These are phyloP conservation scores for Semotilus atromaculatus DNA, from an alignment of 2,797 vertebrate species.

Conservation along the genomic window DNA sequence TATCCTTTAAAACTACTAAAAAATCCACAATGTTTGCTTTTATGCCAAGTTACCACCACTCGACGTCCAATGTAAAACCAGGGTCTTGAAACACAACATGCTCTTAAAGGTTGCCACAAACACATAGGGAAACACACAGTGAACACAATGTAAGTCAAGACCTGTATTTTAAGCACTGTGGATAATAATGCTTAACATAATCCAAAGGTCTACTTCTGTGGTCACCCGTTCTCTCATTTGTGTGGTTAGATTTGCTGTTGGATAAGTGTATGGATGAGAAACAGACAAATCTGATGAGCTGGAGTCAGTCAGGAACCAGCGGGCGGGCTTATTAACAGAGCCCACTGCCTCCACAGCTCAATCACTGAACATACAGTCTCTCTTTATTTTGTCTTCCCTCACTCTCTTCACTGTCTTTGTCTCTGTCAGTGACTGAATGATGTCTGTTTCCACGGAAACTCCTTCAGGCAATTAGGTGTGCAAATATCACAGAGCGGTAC, in stretches of 20 bases:
- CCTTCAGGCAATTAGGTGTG: slow-evolving; percentile 52
- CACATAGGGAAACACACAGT: not conserved
- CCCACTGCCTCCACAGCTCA: slow-evolving; percentile 33
- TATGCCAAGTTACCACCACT: not conserved
- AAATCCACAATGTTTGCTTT: no score
- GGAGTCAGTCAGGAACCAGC: slow-evolving; percentile 3
- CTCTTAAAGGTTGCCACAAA: slow-evolving; percentile 17
- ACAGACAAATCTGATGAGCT: slow-evolving; percentile 14
- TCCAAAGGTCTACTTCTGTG: slow-evolving; percentile 30
- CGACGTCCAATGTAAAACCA: not conserved
- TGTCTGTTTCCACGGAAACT: slow-evolving; percentile 55
- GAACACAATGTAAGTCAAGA: not conserved
- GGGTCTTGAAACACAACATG: not conserved
- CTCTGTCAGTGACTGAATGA: slow-evolving; percentile 30
- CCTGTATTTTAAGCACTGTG: not conserved
- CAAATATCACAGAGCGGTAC: slow-evolving; percentile 52
- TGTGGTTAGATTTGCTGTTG: slow-evolving; percentile 27
- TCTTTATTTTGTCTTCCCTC: slow-evolving; percentile 25
- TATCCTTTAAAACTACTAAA: no score
- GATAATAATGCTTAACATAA: slow-evolving; percentile 25
- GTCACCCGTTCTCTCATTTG: slow-evolving; percentile 35
- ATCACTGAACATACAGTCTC: slow-evolving; percentile 27
- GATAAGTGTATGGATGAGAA: slow-evolving; percentile 33
- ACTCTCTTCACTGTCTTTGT: slow-evolving; percentile 24
- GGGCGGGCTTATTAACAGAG: slow-evolving; percentile 42